Conservation (phyloP, 2,888 invertebrate species). For the Drosophila suboccidentalis region DNA sequence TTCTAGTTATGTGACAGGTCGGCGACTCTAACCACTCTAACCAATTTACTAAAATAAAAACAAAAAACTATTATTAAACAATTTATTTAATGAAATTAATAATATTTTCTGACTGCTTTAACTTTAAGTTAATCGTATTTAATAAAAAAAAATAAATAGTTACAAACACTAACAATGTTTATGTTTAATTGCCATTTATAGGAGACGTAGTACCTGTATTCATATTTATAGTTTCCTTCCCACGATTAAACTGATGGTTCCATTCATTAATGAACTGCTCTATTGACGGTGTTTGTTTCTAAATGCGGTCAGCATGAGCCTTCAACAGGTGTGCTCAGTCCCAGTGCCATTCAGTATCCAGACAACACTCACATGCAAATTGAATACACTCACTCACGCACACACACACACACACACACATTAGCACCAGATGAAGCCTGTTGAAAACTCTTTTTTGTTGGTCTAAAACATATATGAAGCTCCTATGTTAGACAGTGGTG, state of each 20-base stretch:
- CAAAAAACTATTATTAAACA: background rate
- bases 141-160: background rate
- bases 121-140: background rate
- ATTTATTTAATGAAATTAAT: too few relatives aligned
- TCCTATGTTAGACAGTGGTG: constrained; percentile 54
- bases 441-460: constrained; percentile 53
- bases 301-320: constrained; percentile 50
- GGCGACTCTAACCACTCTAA: too few relatives aligned
- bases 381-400: background rate
- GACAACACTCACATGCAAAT: constrained; percentile 16
- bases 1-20: too few relatives aligned
- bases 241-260: constrained; percentile 52
- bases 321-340: constrained; percentile 72
- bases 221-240: constrained; percentile 77
- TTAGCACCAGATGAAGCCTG: background rate
- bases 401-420: constrained; percentile 3
- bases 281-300: constrained; percentile 26
- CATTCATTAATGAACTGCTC: constrained; percentile 48
- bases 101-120: background rate
- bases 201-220: constrained; percentile 67
- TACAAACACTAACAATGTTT: background rate
- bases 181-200: background rate
- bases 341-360: constrained; percentile 36
- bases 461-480: constrained; percentile 19
- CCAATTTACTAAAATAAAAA: background rate